These are phyloP conservation scores for Lithobius niger DNA, from an alignment of 1,140 invertebrate genomes.

Conservation along the genomic window DNA sequence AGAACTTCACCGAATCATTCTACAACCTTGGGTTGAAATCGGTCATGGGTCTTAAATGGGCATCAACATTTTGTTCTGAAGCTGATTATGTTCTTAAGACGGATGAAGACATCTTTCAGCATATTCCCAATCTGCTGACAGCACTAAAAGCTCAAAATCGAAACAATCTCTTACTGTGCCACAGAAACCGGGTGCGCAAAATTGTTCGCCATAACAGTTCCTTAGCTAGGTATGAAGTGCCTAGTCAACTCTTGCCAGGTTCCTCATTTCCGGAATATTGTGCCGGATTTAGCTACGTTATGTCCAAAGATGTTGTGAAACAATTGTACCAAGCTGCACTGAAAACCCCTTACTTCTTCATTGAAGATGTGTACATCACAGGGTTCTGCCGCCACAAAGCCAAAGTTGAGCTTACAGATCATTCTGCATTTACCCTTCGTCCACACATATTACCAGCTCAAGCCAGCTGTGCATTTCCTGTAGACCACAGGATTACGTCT, in stretches of 20 bases:
- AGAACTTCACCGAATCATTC: conserved; percentile 32
- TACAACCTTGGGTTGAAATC: conserved; percentile 34
- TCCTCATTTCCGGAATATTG: conserved; percentile 24
- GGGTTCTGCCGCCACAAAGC: conserved; percentile 24
- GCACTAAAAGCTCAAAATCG: neutral
- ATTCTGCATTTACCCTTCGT: conserved; percentile 15
- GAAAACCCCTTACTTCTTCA: conserved; percentile 22
- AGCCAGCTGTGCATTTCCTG: conserved; percentile 17
- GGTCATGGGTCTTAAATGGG: conserved; percentile 31
- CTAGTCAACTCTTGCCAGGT: conserved; percentile 18
- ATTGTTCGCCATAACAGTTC: conserved; percentile 16
- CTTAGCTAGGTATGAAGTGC: conserved; percentile 18
- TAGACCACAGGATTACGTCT: conserved; percentile 19
- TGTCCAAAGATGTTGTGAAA: conserved; percentile 16
- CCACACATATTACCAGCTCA: conserved; percentile 16
- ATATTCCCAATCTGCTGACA: conserved; percentile 24
- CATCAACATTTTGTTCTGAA: conserved; percentile 25
- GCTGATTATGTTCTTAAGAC: conserved; percentile 32
- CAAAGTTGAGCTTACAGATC: conserved; percentile 16
- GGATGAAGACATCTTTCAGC: conserved; percentile 36
- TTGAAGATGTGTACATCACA: conserved; percentile 28
- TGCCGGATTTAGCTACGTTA: conserved; percentile 23
- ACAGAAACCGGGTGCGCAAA: conserved; percentile 16
- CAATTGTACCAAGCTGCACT: conserved; percentile 19
- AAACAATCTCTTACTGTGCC: conserved; percentile 19